phyloP scores from a whole-genome alignment of 2,797 vertebrate species.

The Chiroxiphia lanceolata region DNA sequence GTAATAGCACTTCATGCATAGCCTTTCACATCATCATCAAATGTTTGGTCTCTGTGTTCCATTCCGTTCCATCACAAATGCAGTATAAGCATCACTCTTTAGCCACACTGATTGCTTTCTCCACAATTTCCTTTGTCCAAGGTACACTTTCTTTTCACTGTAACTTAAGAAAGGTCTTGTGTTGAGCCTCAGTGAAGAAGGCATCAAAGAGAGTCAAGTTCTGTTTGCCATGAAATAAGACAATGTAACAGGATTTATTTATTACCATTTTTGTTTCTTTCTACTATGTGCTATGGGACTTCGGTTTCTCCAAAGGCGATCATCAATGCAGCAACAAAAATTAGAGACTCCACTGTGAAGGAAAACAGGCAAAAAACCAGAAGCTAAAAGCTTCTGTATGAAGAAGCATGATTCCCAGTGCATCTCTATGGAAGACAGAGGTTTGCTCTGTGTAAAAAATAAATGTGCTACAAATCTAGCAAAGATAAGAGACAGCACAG shows the following conservation, averaged over 20 bases:
- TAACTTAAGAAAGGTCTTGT: background rate
- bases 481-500: background rate
- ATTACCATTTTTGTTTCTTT: background rate
- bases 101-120: background rate
- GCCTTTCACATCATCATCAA: constrained; percentile 38
- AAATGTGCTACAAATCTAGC: background rate
- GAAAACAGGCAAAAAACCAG: background rate
- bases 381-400: background rate
- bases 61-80: background rate
- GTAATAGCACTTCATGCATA: constrained; percentile 48
- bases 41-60: constrained; percentile 18
- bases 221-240: background rate
- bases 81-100: background rate
- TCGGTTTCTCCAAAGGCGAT: background rate
- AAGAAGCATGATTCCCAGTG: background rate
- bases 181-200: background rate
- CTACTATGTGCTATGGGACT: background rate
- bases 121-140: background rate
- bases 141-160: background rate
- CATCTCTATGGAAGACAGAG: background rate
- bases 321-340: background rate
- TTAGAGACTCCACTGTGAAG: background rate
- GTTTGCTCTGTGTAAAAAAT: background rate
- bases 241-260: background rate
- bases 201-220: background rate